phyloP scores from a whole-genome alignment of 2,113 vertebrate genomes.

The Acinonyx jubatus region DNA sequence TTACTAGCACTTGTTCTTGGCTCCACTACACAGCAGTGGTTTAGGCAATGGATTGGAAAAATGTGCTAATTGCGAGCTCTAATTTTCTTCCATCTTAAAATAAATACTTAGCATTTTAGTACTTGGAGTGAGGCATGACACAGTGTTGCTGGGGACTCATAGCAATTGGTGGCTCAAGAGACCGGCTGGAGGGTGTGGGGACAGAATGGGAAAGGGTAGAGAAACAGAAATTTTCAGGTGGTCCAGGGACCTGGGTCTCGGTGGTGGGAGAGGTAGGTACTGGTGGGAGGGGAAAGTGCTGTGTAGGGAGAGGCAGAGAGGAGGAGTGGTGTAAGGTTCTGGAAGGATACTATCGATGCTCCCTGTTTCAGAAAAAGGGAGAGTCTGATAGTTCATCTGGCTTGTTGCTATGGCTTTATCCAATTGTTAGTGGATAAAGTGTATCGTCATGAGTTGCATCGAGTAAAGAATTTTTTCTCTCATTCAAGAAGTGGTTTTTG shows the following conservation, averaged over 20 bases:
- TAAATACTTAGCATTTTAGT: constrained; percentile 33
- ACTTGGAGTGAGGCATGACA: background rate
- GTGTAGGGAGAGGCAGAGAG: background rate
- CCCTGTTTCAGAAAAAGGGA: background rate
- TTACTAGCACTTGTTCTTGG: constrained; percentile 53
- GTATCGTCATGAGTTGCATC: background rate
- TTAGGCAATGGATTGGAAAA: constrained; percentile 27
- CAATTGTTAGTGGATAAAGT: background rate
- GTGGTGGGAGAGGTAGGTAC: background rate
- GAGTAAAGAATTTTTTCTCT: background rate
- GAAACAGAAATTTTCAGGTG: background rate
- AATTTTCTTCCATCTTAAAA: constrained; percentile 55
- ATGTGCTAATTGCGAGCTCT: constrained; percentile 36
- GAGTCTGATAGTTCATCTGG: background rate
- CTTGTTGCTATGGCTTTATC: background rate
- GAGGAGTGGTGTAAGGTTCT: background rate
- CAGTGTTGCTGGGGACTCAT: background rate
- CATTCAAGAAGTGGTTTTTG: background rate
- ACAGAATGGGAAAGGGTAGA: background rate
- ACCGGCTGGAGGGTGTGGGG: background rate
- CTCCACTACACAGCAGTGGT: background rate
- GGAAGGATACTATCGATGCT: background rate
- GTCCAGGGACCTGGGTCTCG: background rate
- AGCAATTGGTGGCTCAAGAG: background rate
- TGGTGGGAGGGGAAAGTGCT: background rate